A percentile compares a stretch with the other conserved stretches of the same genome.
Evolutionary conservation across 2,888 invertebrate genomes (phyloP).

Genomic region (Panzeria rudis): DNA sequence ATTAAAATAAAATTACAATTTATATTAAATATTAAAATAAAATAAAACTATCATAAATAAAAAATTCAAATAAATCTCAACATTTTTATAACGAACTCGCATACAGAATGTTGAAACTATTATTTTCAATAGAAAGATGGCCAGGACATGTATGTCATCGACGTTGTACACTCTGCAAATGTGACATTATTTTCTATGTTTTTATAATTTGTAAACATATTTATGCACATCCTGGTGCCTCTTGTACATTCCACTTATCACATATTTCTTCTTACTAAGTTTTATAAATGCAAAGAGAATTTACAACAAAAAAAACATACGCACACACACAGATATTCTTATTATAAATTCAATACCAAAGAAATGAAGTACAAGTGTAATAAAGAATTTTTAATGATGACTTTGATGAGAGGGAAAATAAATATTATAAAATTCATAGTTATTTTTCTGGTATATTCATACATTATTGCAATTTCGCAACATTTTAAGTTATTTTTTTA

Average conservation of each 20-base stretch:
- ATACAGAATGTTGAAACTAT: background rate
- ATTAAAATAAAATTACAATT: constrained; percentile 57
- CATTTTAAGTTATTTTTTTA: background rate
- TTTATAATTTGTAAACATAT: constrained; percentile 27
- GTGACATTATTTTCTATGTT: constrained; percentile 13
- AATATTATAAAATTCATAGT: constrained; percentile 16
- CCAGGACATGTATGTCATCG: constrained; percentile 13
- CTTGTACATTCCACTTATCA: constrained; percentile 3
- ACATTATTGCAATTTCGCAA: constrained; percentile 10
- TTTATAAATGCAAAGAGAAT: constrained; percentile 4
- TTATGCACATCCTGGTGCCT: constrained; percentile 28
- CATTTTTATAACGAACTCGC: constrained; percentile 17
- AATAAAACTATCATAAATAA: constrained; percentile 28
- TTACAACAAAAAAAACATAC: background rate
- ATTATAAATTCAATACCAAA: constrained; percentile 47
- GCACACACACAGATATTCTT: background rate
- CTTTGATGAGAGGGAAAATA: constrained; percentile 16
- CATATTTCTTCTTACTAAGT: background rate
- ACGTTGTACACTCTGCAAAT: background rate
- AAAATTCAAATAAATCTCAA: constrained; percentile 38
- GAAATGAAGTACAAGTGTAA: constrained; percentile 42
- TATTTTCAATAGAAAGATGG: background rate
- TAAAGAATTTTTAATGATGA: constrained; percentile 60
- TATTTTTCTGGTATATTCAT: constrained; percentile 1
- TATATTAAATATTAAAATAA: constrained; percentile 30